Base-by-base conservation (phyloP, 2,113 vertebrate species). In the Marmota monax region DNA sequence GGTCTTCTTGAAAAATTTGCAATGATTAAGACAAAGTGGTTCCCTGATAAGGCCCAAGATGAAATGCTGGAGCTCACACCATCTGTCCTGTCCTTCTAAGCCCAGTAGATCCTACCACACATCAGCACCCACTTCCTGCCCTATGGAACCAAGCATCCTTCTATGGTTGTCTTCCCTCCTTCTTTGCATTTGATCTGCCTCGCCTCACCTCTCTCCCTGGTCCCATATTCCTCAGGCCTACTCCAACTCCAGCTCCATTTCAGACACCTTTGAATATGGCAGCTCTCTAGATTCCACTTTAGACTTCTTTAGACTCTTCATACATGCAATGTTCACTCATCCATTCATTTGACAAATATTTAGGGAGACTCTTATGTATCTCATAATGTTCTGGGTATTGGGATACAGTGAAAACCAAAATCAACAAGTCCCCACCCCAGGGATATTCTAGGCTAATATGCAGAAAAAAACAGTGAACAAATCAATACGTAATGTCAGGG, bases 1-100 rank as follows among this genome's bases (percentile, higher is more conserved):
- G 10, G 11, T 88, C 86, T 84, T 93, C 53, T 86, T 48, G 25
- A 61, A 51, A 97, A 95, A 29, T 73, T 82, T 88, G 56, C 22
- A 56, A 3, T 80, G 67, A 92, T 89, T 84, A 39, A 96, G 39
- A 93, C 32, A 78, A 91, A 91, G 1, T 70, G 2, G 23, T 84
- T 93, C 42, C 22, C 25, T 83, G 56, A 84, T 20, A 73, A 90
- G 51, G 61, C 1, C 34, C n/a, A 88, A 94, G 32, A 61, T 25
- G 12, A 85, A 73, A 83, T 32, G 6, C 23, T 61, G 9, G 51
- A 13, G 8, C 25, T 85, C 37, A 67, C 23, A 63, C 48, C 3
- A 32, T n/a, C 16, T 61, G 27, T 72, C 42, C 76, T 56, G 12
- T 34, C 53, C 13, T 77, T 70, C 42, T 27, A 72, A 95, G n/a